A percentile compares a stretch with the other conserved stretches of the same genome.
Evolutionary conservation across 92 coral and sea anemone species (phyloP).

Genomic region (Palythoa caribaeorum): DNA sequence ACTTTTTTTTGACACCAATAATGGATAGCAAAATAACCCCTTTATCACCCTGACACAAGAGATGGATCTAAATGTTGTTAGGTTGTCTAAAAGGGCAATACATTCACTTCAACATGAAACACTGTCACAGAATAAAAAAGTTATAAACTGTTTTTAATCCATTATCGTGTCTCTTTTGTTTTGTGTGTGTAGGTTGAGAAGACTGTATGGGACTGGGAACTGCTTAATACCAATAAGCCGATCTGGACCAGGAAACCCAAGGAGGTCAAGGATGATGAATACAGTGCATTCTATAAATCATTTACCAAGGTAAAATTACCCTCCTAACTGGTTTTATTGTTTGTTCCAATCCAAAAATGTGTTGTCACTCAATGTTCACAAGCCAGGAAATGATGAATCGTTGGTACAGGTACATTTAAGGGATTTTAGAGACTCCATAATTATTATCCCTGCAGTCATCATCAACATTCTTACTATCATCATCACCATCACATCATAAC

Average conservation of each 20-base stretch:
- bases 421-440: no score
- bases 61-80: no score
- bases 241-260: conserved; percentile 99
- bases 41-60: no score
- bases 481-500: not conserved
- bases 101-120: not conserved
- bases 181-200: conserved; percentile 83
- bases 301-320: conserved; percentile 84
- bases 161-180: not conserved
- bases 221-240: conserved; percentile 94
- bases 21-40: no score
- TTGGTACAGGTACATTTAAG: not conserved
- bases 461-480: not conserved
- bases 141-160: not conserved
- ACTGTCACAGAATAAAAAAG: not conserved
- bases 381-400: not conserved
- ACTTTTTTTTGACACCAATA: no score
- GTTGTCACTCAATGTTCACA: not conserved
- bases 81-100: no score
- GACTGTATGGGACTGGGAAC: conserved; percentile 99
- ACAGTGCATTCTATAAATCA: conserved; percentile 95
- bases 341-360: not conserved
- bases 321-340: not conserved
- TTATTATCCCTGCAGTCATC: not conserved
- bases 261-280: conserved; percentile 95